Base-by-base conservation (phyloP, 2,797 vertebrate species). In the Sitta carolinensis region DNA sequence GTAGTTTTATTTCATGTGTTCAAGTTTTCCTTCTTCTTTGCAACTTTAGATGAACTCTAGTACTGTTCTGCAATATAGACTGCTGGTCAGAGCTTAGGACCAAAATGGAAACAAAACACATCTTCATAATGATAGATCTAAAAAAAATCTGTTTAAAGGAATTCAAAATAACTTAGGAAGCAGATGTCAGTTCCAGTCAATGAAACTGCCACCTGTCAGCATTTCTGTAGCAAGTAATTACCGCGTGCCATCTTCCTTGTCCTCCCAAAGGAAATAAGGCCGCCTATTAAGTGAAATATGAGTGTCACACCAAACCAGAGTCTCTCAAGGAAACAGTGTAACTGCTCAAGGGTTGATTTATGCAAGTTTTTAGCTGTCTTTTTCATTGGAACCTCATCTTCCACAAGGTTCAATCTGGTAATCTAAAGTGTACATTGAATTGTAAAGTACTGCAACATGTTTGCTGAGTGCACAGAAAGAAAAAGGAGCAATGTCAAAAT, bases 171-270 rank as follows among this genome's bases (percentile, higher is more conserved):
- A 91, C 70, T 74, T 82, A 52, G 36, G 76, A 94, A 72, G 57
- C 68, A 94, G 83, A 91, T 87, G 75, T 91, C 85, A 93, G 68
- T 90, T 96, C 90, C 77, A 82, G 91, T 63, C 78, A 89, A 76
- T 88, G 83, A 85, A 94, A 91, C 76, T 84, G 87, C 88, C 88
- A 97, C 85, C 89, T 97, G 93, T 75, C 82, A 89, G 88, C 78
- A 83, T 84, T 97, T 90, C 76, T 94, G 78, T 58, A 89, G 67
- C 67, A 93, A 85, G 42, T 86, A 94, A 95, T 94, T 95, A 90
- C 89, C 87, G 93, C 78, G 84, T 96, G 93, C 87, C 43, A 78
- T 62, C 70, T 20, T 84, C 73, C 52, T 64, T n/a, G 55, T 75
- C 73, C 87, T 94, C 77, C 29, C 80, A 55, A 86, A 88, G 78